These are phyloP conservation scores for Zhuqinia jingwanae DNA, from an alignment of 2,888 invertebrate genomes.

Conservation along the genomic window DNA sequence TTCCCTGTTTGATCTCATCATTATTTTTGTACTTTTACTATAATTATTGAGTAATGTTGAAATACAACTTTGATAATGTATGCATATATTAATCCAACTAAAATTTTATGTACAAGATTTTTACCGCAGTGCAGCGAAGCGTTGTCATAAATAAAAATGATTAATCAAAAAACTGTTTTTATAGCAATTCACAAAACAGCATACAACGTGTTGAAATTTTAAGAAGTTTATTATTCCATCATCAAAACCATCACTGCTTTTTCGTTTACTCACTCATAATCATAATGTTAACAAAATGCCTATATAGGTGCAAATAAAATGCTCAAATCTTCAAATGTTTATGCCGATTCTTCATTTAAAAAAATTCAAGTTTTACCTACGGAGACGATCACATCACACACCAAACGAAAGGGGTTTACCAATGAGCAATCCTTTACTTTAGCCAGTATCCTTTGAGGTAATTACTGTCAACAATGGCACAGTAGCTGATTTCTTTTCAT, in stretches of 20 bases:
- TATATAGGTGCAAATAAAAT: conserved; percentile 25
- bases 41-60: neutral
- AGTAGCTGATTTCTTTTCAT: conserved; percentile 39
- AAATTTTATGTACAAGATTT: no score
- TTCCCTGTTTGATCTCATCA: conserved; percentile 40
- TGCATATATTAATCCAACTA: no score
- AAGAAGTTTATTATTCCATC: conserved; percentile 22
- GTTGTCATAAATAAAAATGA: conserved; percentile 38
- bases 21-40: conserved; percentile 61
- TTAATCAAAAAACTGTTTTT: neutral
- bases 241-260: conserved; percentile 31
- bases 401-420: conserved; percentile 9
- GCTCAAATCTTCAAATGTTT: conserved; percentile 16
- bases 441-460: conserved; percentile 18
- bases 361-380: conserved; percentile 10
- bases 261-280: neutral
- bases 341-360: neutral
- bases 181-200: neutral
- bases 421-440: conserved; percentile 25
- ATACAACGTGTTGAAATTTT: conserved; percentile 25
- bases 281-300: neutral
- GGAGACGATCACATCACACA: neutral
- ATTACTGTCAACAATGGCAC: conserved; percentile 51
- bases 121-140: no score
- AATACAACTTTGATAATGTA: neutral